phyloP scores from a whole-genome alignment of 2,888 invertebrate species.

The Amphipyra berbera region DNA sequence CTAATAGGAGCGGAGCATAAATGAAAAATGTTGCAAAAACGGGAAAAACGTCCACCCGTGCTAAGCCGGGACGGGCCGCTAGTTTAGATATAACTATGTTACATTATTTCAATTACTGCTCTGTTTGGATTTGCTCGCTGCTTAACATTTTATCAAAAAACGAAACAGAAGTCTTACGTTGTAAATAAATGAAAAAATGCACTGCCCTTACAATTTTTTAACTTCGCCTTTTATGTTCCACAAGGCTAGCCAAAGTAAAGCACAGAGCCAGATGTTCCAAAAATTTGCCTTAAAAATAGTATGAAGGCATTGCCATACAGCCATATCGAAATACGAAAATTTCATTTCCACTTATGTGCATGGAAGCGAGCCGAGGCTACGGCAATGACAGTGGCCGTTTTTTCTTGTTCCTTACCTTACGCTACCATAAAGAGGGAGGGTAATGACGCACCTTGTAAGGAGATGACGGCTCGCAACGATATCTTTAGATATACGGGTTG shows the following conservation, averaged over 20 bases:
- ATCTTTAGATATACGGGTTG: conserved; percentile 34
- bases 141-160: no score
- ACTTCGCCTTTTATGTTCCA: conserved; percentile 11
- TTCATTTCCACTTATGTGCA: conserved; percentile 60
- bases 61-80: no score
- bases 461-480: conserved; percentile 24
- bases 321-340: conserved; percentile 70
- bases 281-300: conserved; percentile 39
- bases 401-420: conserved; percentile 78
- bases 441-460: conserved; percentile 76
- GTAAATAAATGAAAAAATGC: background rate
- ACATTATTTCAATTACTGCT: no score
- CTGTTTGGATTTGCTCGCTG: no score
- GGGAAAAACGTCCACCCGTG: no score
- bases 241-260: conserved; percentile 42
- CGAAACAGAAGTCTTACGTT: background rate
- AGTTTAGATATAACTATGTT: no score
- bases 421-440: conserved; percentile 77
- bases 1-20: no score
- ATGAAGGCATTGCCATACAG: conserved; percentile 34
- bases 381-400: conserved; percentile 80
- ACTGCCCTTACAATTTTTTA: background rate
- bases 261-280: conserved; percentile 39
- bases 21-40: no score
- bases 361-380: conserved; percentile 67